Evolutionary conservation across 2,797 vertebrate genomes (phyloP).

Genomic region (Myiotriccus ornatus): DNA sequence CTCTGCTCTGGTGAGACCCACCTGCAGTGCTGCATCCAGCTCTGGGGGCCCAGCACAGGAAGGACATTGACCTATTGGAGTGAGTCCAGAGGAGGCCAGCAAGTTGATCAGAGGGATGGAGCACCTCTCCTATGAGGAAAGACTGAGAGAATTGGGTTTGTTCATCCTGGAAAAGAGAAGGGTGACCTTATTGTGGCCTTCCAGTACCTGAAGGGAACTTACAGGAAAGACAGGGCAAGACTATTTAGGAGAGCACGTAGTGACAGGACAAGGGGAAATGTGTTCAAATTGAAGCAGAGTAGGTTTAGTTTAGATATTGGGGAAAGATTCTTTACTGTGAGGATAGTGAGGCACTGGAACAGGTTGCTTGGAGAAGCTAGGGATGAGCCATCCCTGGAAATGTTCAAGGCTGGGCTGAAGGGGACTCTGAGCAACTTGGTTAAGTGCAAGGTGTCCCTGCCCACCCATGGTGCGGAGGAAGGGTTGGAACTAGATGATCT

Average conservation of each 20-base stretch:
- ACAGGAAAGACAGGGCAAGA: not conserved
- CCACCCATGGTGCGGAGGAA: not conserved
- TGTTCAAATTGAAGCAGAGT: not conserved
- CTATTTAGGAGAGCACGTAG: not conserved
- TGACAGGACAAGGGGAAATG: not conserved
- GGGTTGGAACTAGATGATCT: not conserved
- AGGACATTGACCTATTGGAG: not conserved
- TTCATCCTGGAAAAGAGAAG: too few relatives aligned
- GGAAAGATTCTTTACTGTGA: not conserved
- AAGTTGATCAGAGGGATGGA: not conserved
- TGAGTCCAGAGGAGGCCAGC: not conserved
- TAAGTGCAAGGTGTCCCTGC: not conserved
- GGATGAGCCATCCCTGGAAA: rapidly evolving
- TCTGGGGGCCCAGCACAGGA: not conserved
- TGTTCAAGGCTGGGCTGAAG: not conserved
- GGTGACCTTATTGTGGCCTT: not conserved
- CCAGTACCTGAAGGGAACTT: too few relatives aligned
- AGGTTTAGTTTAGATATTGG: not conserved
- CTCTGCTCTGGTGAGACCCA: rapidly evolving
- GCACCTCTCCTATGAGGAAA: not conserved
- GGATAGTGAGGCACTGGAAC: not conserved
- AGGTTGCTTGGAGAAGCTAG: not conserved
- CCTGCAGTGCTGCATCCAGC: not conserved
- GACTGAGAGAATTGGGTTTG: not conserved
- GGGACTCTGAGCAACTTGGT: not conserved